Base-by-base conservation (phyloP, 1,140 invertebrate genomes). In the Anthonomus grandis region DNA sequence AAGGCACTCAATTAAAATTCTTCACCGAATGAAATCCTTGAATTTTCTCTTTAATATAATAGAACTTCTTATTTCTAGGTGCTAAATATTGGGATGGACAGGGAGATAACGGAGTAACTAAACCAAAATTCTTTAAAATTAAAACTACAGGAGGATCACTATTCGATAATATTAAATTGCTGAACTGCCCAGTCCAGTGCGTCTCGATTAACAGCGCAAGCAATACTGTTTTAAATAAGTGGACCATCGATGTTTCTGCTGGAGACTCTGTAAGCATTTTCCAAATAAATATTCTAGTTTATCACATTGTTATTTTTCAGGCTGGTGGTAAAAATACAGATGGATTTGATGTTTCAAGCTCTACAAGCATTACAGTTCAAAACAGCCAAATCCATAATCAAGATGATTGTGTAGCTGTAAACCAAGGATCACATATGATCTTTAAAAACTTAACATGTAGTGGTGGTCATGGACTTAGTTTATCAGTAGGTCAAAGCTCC, bases 391-490 rank as follows among this genome's bases (percentile, higher is more conserved):
- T 61, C 3, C 51, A 57, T 12, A 61, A 61, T 19, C 59, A 61
- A 46, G 59, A 61, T 18, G 54, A 61, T 24, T 61, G 59, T 39
- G 44, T 61, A 0, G 59, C 54, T 5, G 49, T 61, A 3, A 61
- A 61, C 31, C 38, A 56, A 27, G 59, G 53, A 18, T 46, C 24
- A 0, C 47, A 57, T 24, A 31, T 61, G 36, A 4, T 46, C 3
- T 57, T 61, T 34, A 4, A 31, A 13, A 52, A 57, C 17, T 37
- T 57, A n/a, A 44, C 38, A 19, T 61, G 59, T 22, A 56, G 39
- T 25, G 59, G 59, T 10, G 59, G 59, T 18, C 59, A 60, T 38
- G 59, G 59, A 19, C 18, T 60, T 2, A 60, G 59, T 37, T 38
- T 60, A 18, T 60, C 59, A 6, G 51, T 60, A 18, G 59, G 59